Percentiles rank a stretch among this genome's conserved stretches.
These are phyloP conservation scores for Papilio machaon DNA, from an alignment of 1,140 invertebrate species.

Conservation along the genomic window DNA sequence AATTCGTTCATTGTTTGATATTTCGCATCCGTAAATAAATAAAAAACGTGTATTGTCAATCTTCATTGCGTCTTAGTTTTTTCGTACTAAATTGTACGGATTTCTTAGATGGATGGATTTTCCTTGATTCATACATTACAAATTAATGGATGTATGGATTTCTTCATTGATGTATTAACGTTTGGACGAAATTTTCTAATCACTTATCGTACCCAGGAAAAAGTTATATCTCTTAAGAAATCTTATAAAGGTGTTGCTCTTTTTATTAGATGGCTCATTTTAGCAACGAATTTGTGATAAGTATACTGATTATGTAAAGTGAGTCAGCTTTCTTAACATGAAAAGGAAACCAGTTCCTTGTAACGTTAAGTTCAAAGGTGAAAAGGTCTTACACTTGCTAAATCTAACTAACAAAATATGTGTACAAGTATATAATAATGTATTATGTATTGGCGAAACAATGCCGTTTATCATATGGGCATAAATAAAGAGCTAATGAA, in stretches of 20 bases:
- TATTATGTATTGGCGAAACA: neutral
- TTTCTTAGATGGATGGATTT: neutral
- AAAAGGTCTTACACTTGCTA: neutral
- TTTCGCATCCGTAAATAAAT: neutral
- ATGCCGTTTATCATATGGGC: neutral
- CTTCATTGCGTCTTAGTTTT: neutral
- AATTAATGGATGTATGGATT: neutral
- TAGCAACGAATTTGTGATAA: neutral
- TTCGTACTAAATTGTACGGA: neutral
- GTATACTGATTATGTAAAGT: neutral
- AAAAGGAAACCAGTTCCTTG: slow-evolving; percentile 2
- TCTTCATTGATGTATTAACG: neutral
- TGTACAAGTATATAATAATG: neutral
- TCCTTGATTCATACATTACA: neutral
- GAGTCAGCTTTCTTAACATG: neutral
- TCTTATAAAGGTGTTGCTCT: too few relatives aligned
- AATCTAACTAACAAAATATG: neutral
- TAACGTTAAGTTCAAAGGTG: slow-evolving; percentile 9
- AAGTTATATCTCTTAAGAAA: too few relatives aligned
- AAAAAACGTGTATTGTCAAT: neutral
- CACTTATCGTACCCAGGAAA: too few relatives aligned
- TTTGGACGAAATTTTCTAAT: too few relatives aligned
- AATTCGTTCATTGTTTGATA: too few relatives aligned
- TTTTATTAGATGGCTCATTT: too few relatives aligned
- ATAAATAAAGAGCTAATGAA: neutral